Conservation (phyloP, 1,140 invertebrate genomes). For the Paraescarpia echinospica region DNA sequence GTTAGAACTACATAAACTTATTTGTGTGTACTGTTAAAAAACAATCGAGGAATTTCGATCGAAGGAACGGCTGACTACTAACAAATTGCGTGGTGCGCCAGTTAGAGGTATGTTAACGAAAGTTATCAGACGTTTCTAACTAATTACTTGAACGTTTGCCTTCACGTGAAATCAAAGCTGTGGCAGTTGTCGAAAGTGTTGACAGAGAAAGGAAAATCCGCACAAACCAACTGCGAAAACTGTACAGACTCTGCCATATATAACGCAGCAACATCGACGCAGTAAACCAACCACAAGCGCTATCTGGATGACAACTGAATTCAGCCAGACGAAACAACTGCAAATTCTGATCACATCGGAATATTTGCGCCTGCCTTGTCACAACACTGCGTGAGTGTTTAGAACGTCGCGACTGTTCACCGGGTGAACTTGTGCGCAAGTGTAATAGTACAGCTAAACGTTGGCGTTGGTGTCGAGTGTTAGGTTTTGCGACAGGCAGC, state of each 20-base stretch:
- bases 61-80: neutral
- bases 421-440: neutral
- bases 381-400: neutral
- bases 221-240: neutral
- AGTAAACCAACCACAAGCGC: neutral
- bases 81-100: neutral
- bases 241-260: too few species aligned
- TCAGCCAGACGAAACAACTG: neutral
- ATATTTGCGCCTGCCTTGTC: neutral
- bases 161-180: neutral
- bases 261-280: neutral
- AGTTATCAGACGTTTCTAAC: neutral
- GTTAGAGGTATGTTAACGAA: neutral
- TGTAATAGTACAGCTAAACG: neutral
- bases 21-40: neutral
- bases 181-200: neutral
- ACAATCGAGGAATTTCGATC: neutral
- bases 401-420: neutral
- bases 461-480: neutral
- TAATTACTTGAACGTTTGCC: neutral
- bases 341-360: neutral
- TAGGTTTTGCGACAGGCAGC: neutral
- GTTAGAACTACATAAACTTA: neutral
- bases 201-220: neutral
- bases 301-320: neutral